Conservation (phyloP, 2,113 vertebrate species). For the Melanerpes formicivorus region DNA sequence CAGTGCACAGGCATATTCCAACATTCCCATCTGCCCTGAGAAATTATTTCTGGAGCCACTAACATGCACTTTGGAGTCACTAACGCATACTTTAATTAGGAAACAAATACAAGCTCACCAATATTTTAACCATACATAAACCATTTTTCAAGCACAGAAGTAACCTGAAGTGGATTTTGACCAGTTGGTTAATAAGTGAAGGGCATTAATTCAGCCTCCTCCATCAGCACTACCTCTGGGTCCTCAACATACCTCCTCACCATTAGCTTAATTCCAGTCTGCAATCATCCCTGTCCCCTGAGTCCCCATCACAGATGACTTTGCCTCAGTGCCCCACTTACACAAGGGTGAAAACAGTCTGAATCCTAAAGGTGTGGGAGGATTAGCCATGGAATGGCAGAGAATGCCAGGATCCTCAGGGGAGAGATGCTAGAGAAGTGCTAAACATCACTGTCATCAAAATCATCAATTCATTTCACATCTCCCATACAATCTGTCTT, state of each 20-base stretch:
- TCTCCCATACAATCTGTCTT: accelerated
- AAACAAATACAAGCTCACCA: neutral
- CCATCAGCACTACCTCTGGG: neutral
- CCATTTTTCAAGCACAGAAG: neutral
- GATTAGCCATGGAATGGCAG: neutral
- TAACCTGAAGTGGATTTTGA: neutral
- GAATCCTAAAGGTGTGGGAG: neutral
- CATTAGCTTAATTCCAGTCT: too few species aligned
- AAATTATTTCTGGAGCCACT: neutral
- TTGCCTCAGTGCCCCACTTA: neutral
- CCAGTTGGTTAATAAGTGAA: too few species aligned
- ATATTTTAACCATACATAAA: neutral
- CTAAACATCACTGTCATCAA: neutral
- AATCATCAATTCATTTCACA: neutral
- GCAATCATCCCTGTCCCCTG: accelerated
- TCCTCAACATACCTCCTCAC: neutral
- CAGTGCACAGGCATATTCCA: neutral
- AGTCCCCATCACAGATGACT: neutral
- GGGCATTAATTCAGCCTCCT: neutral
- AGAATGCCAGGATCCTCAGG: neutral
- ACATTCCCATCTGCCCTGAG: neutral
- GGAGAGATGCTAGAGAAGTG: neutral
- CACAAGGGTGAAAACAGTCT: accelerated
- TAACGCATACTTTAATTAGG: neutral
- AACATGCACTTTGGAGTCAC: neutral